Base-by-base conservation (phyloP, 1,140 invertebrate species). In the Drosophila busckii region DNA sequence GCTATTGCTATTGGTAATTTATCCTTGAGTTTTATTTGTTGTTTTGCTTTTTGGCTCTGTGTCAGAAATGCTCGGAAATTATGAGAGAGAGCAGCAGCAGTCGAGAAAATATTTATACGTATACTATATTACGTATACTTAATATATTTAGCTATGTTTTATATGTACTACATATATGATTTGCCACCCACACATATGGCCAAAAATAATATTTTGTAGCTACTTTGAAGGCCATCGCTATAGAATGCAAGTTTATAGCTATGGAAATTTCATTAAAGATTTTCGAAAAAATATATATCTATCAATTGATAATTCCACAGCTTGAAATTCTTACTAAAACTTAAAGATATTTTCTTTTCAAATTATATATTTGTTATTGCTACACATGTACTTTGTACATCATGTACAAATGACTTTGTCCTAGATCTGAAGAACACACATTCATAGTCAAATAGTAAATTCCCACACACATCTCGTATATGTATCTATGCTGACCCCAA, bases 11-110 rank as follows among this genome's bases (percentile, higher is more conserved):
- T 66, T 52, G 40, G 48, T 46, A 60, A 62, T 64, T 82, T 56
- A 82, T 82, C 75, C 75, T 82, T 82, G 75, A 76, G 70, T 66
- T 61, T 83, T n/a, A n/a, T n/a, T n/a, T n/a, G n/a, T n/a, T n/a
- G n/a, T n/a, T n/a, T n/a, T n/a, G n/a, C 49, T 70, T 78, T 76
- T 66, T 32, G 38, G 38, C 49, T 37, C 19, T 8, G 25, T 58
- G 44, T 58, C 40, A 65, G 48, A 64, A 46, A 42, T 48, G 50
- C 59, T 80, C 62, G 68, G 46, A 73, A 70, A 68, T 67, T 73
- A 63, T 76, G 55, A 60, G 40, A 56, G 38, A 66, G 35, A 28
- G 22, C 26, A 32, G 31, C 54, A 49, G 35, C 59, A 49, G 28
- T 49, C 8, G 25, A 65, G 9, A 52, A 12, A 38, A 49, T 31